phyloP scores from a whole-genome alignment of 2,113 vertebrate genomes.

The Urocynchramus pylzowi region DNA sequence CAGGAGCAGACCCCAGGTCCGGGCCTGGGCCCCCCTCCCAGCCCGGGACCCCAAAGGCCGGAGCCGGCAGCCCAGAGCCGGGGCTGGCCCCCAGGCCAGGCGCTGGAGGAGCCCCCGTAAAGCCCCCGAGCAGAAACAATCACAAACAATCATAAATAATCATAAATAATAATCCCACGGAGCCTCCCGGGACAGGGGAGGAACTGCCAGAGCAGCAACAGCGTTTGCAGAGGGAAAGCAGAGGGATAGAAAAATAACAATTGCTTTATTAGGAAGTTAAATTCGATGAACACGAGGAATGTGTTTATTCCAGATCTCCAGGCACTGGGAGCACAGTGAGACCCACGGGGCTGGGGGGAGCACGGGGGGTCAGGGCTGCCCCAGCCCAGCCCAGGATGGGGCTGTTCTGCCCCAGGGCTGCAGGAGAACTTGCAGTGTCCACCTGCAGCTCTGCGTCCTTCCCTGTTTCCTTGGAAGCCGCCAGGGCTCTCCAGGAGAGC shows the following conservation, averaged over 20 bases:
- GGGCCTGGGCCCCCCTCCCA: background rate
- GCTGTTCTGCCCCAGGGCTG: background rate
- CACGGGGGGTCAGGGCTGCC: background rate
- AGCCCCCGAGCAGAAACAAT: background rate
- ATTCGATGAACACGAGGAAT: background rate
- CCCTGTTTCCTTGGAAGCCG: accelerated
- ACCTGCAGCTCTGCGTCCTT: accelerated
- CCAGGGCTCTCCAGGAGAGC: background rate
- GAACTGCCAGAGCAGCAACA: background rate
- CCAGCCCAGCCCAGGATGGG: background rate
- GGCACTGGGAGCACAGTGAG: background rate
- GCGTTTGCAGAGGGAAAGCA: background rate
- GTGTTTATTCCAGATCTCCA: background rate
- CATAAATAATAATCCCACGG: accelerated
- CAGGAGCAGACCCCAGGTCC: background rate
- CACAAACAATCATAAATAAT: background rate
- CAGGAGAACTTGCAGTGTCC: accelerated
- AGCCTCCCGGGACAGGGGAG: background rate
- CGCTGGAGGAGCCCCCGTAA: background rate
- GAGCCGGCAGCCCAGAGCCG: background rate
- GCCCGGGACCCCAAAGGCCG: too few species aligned
- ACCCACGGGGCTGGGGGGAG: background rate
- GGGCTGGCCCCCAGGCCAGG: accelerated
- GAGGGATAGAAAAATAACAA: background rate
- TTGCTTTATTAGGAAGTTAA: background rate